Evolutionary conservation across 2,797 vertebrate species (phyloP).

Genomic region (Notamacropus eugenii): DNA sequence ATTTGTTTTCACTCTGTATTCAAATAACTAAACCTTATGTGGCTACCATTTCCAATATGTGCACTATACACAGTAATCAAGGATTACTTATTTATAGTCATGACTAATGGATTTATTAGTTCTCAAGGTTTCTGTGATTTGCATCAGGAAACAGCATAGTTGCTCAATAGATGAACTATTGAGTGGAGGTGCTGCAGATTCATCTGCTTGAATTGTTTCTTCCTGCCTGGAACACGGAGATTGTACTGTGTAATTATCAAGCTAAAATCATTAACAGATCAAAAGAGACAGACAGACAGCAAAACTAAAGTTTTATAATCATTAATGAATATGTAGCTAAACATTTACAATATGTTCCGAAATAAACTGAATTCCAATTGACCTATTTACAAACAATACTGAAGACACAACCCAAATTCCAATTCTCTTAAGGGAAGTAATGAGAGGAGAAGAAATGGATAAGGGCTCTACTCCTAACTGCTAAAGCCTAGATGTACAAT

Average conservation of each 20-base stretch:
- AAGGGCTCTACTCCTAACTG: no score
- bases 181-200: slow-evolving; percentile 1
- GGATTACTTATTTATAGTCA: slow-evolving; percentile 11
- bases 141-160: slow-evolving; percentile 14
- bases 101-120: slow-evolving; percentile 8
- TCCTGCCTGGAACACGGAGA: slow-evolving; percentile 9
- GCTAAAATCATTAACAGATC: background rate
- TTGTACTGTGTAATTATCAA: background rate
- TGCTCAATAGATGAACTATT: slow-evolving; percentile 3
- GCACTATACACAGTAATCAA: background rate
- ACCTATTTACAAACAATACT: slow-evolving; percentile 29
- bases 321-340: slow-evolving; percentile 16
- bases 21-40: background rate
- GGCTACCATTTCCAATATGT: background rate
- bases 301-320: background rate
- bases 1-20: background rate
- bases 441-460: no score
- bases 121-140: background rate
- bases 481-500: no score
- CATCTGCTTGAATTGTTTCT: background rate
- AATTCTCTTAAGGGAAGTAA: no score
- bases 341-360: background rate
- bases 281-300: background rate
- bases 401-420: background rate
- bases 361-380: background rate